These are phyloP conservation scores for Ellobius talpinus DNA, from an alignment of 2,113 vertebrate species.

Conservation along the genomic window DNA sequence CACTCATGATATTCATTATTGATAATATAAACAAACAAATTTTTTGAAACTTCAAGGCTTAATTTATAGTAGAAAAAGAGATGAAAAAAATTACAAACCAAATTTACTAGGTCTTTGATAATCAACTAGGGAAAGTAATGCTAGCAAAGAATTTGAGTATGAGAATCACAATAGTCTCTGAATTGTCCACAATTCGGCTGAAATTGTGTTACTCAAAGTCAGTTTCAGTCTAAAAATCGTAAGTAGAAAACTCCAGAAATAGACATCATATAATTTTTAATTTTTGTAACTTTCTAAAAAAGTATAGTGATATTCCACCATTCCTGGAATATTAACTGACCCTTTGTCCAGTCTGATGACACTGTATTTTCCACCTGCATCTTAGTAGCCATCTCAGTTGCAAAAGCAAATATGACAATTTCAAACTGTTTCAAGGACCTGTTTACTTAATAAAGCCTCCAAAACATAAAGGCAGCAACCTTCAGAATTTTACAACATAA, in stretches of 20 bases:
- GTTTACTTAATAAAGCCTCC: neutral
- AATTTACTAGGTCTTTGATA: neutral
- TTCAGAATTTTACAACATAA: neutral
- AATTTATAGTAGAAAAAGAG: neutral
- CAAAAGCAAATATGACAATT: neutral
- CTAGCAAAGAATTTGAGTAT: neutral
- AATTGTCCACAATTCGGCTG: neutral
- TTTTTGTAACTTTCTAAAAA: neutral
- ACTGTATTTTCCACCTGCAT: neutral
- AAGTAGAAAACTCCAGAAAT: neutral
- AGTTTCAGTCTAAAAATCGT: neutral
- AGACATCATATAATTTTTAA: neutral
- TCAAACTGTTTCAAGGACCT: neutral
- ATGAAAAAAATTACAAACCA: neutral
- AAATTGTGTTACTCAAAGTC: neutral
- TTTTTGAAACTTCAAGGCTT: neutral
- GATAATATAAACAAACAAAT: neutral
- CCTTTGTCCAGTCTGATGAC: neutral
- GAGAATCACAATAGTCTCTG: neutral
- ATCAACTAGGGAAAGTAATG: neutral
- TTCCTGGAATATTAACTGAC: neutral
- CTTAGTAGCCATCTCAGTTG: neutral
- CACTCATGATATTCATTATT: neutral
- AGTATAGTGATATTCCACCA: neutral
- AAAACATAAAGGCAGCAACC: neutral